Base-by-base conservation (phyloP, 92 coral and sea anemone genomes). In the Epizoanthus ramosus region DNA sequence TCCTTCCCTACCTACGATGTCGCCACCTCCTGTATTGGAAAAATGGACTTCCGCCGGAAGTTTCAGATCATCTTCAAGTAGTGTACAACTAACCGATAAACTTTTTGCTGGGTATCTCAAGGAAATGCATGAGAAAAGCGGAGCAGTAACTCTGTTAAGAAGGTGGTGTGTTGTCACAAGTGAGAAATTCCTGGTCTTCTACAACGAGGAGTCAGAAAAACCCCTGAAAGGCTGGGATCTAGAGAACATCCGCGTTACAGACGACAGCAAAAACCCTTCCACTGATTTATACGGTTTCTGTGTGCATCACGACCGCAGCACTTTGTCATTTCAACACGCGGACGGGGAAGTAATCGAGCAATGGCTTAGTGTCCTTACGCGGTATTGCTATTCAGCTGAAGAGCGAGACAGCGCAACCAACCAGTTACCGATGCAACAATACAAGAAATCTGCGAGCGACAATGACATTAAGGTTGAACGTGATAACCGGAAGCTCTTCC, bases 161-260 rank as follows among this genome's bases (percentile, higher is more conserved):
- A 87, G 94, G 28, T 97, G 99, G 99, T 97, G 99, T 28, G 89
- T 89, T 6, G 97, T 90, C 16, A 94, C 93, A 0, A 93, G 93
- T 71, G 96, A 94, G 87, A 84, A 85, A 56, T 93, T 97, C 31
- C 67, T 82, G 24, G 90, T 88, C 16, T 97, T 84, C 57, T 94
- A 89, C 60, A 89, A 91, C 47, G 92, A 90, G 64, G 91, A 94
- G 59, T 68, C 91, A 0, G 85, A 64, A 37, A 84, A 81, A 21
- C 96, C 98, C 17, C 71, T 89, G 39, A 86, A 85, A 21, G 92
- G 86, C 19, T 86, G 95, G 90, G 80, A 73, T 15, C 87, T 97
- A 63, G 67, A 86, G 14, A 87, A 87, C 6, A 70, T 92, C 73
- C 79, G 37, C 59, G 88, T 90, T 15, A 83, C 84, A 39, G 96